Evolutionary conservation across 2,113 vertebrate species (phyloP).

Genomic region (Plecotus auritus): DNA sequence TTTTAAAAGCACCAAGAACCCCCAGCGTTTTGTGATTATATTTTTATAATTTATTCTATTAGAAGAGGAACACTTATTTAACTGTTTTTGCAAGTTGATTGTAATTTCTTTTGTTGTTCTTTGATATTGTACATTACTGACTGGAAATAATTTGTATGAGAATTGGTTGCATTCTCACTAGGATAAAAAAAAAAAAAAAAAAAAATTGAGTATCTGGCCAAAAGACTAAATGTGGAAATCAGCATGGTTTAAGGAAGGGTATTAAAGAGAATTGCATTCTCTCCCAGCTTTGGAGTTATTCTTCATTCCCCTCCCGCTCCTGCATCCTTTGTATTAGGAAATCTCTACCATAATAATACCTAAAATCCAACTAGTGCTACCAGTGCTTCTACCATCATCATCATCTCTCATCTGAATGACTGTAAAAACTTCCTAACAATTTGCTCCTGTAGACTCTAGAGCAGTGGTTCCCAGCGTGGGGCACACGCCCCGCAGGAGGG

Average conservation of each 20-base stretch:
- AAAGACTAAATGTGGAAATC: background rate
- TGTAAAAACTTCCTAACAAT: background rate
- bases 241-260: background rate
- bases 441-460: background rate
- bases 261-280: background rate
- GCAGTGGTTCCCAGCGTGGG: too few species aligned
- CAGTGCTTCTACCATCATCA: background rate
- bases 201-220: background rate
- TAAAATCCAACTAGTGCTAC: background rate
- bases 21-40: background rate
- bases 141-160: background rate
- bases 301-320: background rate
- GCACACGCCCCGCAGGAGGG: too few species aligned
- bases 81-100: background rate
- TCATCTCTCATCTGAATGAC: background rate
- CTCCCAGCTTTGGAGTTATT: background rate
- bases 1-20: background rate
- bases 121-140: background rate
- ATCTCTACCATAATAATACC: background rate
- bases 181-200: background rate
- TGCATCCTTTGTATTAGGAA: background rate
- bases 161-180: conserved; percentile 4
- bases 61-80: background rate
- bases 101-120: background rate
- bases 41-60: conserved; percentile 21